These are phyloP conservation scores for Marmota flaviventris DNA, from an alignment of 2,113 vertebrate species.

Conservation along the genomic window DNA sequence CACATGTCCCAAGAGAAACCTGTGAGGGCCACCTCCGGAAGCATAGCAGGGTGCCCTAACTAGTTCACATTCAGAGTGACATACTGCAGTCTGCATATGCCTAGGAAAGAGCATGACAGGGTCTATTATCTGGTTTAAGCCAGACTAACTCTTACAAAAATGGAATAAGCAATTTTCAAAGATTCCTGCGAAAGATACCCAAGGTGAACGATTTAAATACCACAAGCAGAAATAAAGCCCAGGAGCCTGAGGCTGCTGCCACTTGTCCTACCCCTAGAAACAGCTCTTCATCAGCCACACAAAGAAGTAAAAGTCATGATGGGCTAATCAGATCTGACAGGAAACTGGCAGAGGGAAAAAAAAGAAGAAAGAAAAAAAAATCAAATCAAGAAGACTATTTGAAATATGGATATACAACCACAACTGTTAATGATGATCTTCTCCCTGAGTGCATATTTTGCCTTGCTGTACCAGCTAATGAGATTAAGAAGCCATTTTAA, in stretches of 20 bases:
- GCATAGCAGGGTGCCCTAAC: neutral
- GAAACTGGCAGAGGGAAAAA: neutral
- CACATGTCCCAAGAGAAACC: neutral
- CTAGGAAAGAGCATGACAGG: neutral
- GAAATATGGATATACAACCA: conserved; percentile 61
- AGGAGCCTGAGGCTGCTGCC: neutral
- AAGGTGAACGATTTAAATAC: neutral
- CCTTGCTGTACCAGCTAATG: conserved; percentile 55
- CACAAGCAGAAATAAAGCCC: neutral
- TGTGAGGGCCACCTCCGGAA: neutral
- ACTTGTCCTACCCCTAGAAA: neutral
- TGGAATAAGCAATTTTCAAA: neutral
- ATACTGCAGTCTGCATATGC: neutral
- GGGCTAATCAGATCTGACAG: conserved; percentile 62
- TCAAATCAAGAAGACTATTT: conserved; percentile 68
- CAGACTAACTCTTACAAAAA: neutral
- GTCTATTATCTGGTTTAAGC: neutral
- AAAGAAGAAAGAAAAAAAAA: neutral
- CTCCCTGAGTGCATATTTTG: conserved; percentile 41
- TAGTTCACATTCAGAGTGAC: neutral
- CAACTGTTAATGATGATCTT: conserved; percentile 17
- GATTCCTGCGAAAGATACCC: neutral
- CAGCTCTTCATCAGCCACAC: neutral
- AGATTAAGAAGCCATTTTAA: conserved; percentile 77
- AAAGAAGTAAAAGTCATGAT: neutral